phyloP scores from a whole-genome alignment of 2,888 invertebrate genomes.

The Cheilosia vernalis region DNA sequence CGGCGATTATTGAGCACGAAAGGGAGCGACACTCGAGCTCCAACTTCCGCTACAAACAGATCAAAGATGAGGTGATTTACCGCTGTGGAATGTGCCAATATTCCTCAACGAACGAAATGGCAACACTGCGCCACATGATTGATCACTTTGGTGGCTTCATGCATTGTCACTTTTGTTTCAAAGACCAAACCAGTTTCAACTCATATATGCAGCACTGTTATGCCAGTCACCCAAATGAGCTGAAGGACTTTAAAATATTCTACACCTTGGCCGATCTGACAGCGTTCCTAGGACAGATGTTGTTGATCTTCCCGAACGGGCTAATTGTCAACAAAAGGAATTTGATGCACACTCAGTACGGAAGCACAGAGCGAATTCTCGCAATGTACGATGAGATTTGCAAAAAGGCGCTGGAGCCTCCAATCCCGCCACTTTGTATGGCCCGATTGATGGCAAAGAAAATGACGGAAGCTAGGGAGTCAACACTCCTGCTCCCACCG shows the following conservation, averaged over 20 bases:
- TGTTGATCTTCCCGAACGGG: constrained; percentile 80
- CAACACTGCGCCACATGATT: constrained; percentile 83
- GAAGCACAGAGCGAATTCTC: constrained; percentile 74
- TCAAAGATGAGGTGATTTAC: constrained; percentile 81
- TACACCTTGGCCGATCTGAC: constrained; percentile 76
- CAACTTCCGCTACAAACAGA: constrained; percentile 77
- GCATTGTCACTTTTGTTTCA: constrained; percentile 77
- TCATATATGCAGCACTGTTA: constrained; percentile 80
- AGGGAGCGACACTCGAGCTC: constrained; percentile 71
- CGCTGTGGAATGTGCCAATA: constrained; percentile 84
- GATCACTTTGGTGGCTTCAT: constrained; percentile 79
- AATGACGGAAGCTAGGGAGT: constrained; percentile 76
- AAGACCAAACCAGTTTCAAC: constrained; percentile 76
- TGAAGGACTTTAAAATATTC: constrained; percentile 75
- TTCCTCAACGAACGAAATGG: constrained; percentile 80
- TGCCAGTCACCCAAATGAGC: constrained; percentile 75
- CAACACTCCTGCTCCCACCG: constrained; percentile 33
- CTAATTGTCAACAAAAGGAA: constrained; percentile 79
- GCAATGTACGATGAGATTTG: constrained; percentile 78
- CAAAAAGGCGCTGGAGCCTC: constrained; percentile 77
- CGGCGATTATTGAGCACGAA: constrained; percentile 78
- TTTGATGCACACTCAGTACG: constrained; percentile 76
- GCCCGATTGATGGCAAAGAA: constrained; percentile 77
- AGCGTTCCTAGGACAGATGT: constrained; percentile 77
- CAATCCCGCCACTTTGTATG: constrained; percentile 79